Evolutionary conservation across 2,888 invertebrate species (phyloP), one percentile per base, ranked within the genome.

Genomic region (Listrodromus nycthemerus): DNA sequence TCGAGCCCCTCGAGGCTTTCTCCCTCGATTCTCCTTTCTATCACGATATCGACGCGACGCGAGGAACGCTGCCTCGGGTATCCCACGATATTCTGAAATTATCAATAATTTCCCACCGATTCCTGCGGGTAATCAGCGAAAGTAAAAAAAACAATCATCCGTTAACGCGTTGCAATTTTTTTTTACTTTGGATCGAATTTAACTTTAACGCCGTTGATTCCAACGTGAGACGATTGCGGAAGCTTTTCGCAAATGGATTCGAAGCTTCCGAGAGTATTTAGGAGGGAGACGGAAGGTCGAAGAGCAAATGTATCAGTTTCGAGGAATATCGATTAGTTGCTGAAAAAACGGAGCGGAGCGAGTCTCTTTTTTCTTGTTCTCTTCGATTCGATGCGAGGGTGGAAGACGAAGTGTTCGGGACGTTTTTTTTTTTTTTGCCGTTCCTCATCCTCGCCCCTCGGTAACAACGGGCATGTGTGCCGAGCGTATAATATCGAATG

Each of bases 311-410:
- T 73, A 73, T 73, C 73, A 61, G 61, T 19, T 58, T 73, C 61
- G 73, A 73, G 27, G 21, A 70, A 69, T 63, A 78, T 67, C 77
- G 77, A 78, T 70, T 21, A 70, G 69, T 78, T 21, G 33, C 30
- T 61, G 24, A 33, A 63, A 63, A 41, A 70, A 75, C 52, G 24
- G 63, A 41, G 52, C 30, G 2, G 19, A 13, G 21, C 13, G 37
- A 1, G 52, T 67, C 37, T 45, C 61, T 41, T 69, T 78, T 13
- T 21, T 30, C 55, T 30, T 41, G 21, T 69, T 27, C 52, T 16
- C n/a, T 63, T 21, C 5, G 16, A 61, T 48, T 6, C 48, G 45
- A 10, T 41, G 1, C 10, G 10, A 21, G 37, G 70, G 27, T 37
- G 50, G 16, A 63, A 77, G 73, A 55, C 48, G 55, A 48, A 74